Evolutionary conservation across 2,888 invertebrate genomes (phyloP), one percentile per base, ranked within the genome.

Genomic region (Stenotaenia linearis): DNA sequence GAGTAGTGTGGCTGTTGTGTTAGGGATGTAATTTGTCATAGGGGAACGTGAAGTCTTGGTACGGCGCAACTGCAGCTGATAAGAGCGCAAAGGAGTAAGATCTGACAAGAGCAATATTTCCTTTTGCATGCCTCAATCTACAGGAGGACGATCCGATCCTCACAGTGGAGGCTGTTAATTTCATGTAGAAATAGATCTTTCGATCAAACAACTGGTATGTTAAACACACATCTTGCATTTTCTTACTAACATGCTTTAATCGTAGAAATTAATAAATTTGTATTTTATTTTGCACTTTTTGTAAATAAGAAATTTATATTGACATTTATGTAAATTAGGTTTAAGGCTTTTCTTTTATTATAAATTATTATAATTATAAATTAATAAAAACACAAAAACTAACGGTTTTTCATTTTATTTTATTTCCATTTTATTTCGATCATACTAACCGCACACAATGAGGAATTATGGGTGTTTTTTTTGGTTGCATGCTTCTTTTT

Each of bases 121-220:
- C 78, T 69, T 78, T 78, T 78, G 78, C 78, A 78, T 78, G 78
- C 78, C 74, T 74, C 74, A n/a, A 18, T 28, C 77, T 28, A 25
- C 78, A 78, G 78, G 78, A 78, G 35, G 78, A 78, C 69, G 78
- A 78, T 35, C 32, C 78, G 21, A 74, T 69, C 78, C 78, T 78
- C 21, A 78, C 21, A 25, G 78, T 78, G 78, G 78, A 78, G 28
- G 78, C 78, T 23, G 78, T 69, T 69, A 78, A 78, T 78, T 78
- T 78, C 78, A 78, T 78, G 61, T 78, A 78, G 69, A 23, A 35
- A 30, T 74, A 77, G 77, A 32, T 77, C 25, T 32, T 40, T 30
- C 37, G 56, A 56, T 56, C 56, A 56, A 18, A 50, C 35, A 0
- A 21, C 30, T 77, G 77, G 77, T 77, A 77, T 40, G 77, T 77